Base-by-base conservation (phyloP, 2,113 vertebrate species). In the Callocephalon fimbriatum region DNA sequence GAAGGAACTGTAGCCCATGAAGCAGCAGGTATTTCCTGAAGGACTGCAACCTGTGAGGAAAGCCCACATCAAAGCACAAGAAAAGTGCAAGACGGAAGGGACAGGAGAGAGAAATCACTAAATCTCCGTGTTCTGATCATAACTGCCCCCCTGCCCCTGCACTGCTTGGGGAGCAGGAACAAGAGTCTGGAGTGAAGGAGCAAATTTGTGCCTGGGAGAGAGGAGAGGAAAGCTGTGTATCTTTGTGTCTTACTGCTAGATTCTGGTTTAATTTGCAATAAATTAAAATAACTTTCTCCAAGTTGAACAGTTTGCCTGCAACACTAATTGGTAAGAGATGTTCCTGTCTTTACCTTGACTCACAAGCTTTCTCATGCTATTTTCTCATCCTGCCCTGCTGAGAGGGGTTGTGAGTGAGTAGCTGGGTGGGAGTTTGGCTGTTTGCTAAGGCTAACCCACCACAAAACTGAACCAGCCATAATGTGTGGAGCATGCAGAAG, bases 71-170 rank as follows among this genome's bases (percentile, higher is more conserved):
- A 80, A 83, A 80, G 19, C 25, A 92, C 1, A 4, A 15, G 15
- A 44, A 58, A 67, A 80, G 18, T 10, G 3, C 35, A 25, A 63
- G 16, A 54, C 10, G 29, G 38, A 84, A 80, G 58, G 19, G 4
- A 87, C 6, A 65, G 15, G n/a, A 72, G 18, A 58, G 4, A 90
- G 12, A 71, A 66, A 47, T 51, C 8, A 11, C 14, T 47, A 48
- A 89, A 53, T 2, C 14, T 25, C 16, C 45, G 0, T 1, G 0
- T 59, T 84, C 35, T 32, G 27, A 37, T 22, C 4, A 1, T 59
- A 76, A 59, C 7, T 84, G 3, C 0, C 4, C 10, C 15, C 5
- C 22, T 3, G 1, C 5, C 4, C 17, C 16, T 31, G 23, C n/a
- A 53, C 15, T 3, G 0, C 42, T 2, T 58, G 45, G 10, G 8